Evolutionary conservation across 2,113 vertebrate species (phyloP), one percentile per base, ranked within the genome.

Genomic region (Chrysochloris asiatica): DNA sequence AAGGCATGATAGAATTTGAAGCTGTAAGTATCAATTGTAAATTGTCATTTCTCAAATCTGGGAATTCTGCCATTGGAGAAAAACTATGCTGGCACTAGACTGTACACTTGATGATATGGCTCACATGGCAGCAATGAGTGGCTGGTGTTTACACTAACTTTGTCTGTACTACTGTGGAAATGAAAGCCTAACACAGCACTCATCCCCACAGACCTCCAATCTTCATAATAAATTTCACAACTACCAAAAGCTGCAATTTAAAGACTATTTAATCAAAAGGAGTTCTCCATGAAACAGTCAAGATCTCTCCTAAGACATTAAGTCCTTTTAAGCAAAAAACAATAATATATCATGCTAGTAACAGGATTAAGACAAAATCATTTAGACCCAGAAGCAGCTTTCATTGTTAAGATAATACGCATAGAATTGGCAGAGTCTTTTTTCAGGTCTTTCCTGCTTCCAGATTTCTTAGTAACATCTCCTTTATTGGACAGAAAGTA

Each of bases 241-340:
- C 48, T n/a, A 43, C 26, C 26, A 54, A 94, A 75, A 90, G 9
- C 6, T 24, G 14, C 14, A 22, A 86, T n/a, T 69, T 91, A 45
- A 93, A 82, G 69, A 59, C 24, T 78, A 26, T 52, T 54, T 48
- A 80, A 72, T 14, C 12, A 28, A 77, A 82, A 88, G 12, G 56
- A 75, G 22, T 61, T 80, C n/a, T 90, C 17, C 1, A 22, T 52
- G 28, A 36, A 86, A 82, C 0, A 69, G n/a, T 59, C 84, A 94
- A 88, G 76, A 43, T 22, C 33, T 87, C 9, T 83, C 48, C 38
- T 41, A 28, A 90, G 78, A 89, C 75, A 75, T 59, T 59, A 93
- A 95, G 54, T 67, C 33, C 6, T 83, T 12, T 19, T 69, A 54
- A 45, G 33, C 54, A 4, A 26, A 78, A 93, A 94, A 47, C 6